Evolutionary conservation across 64 coral and sea anemone genomes (phyloP).

Genomic region (Montipora foliosa): DNA sequence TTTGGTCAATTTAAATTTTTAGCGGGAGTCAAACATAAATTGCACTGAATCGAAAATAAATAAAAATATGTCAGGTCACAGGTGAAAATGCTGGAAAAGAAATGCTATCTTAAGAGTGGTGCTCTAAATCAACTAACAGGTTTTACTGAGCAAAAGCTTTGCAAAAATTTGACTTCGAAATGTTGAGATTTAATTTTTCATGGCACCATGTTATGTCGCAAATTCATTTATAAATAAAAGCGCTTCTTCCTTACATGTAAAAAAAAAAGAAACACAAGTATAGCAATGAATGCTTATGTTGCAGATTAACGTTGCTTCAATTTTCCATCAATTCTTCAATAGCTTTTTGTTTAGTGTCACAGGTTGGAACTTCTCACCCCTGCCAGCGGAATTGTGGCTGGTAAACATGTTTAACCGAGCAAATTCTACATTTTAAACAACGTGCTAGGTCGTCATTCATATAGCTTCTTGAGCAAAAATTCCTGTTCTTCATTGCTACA

Average conservation of each 20-base stretch:
- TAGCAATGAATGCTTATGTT: not conserved
- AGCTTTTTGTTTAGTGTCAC: not conserved
- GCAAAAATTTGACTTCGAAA: not conserved
- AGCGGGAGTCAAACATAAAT: too few species aligned
- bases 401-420: not conserved
- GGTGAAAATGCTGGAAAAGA: too few species aligned
- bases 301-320: not conserved
- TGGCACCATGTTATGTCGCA: not conserved
- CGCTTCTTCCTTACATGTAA: not conserved
- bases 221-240: not conserved
- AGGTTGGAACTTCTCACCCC: not conserved
- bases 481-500: not conserved
- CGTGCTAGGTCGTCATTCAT: not conserved
- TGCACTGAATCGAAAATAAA: too few species aligned
- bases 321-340: not conserved
- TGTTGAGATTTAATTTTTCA: not conserved
- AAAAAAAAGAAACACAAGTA: not conserved
- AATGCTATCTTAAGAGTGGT: too few species aligned
- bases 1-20: too few species aligned
- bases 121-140: not conserved
- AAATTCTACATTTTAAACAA: slow-evolving; percentile 1
- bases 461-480: not conserved
- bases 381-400: not conserved
- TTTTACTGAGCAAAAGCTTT: not conserved
- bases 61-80: too few species aligned